Percentiles rank a stretch among this genome's conserved stretches.
These are phyloP conservation scores for Spongilla lacustris DNA, from an alignment of 37 sponge, comb jelly and placozoan genomes.

Conservation along the genomic window DNA sequence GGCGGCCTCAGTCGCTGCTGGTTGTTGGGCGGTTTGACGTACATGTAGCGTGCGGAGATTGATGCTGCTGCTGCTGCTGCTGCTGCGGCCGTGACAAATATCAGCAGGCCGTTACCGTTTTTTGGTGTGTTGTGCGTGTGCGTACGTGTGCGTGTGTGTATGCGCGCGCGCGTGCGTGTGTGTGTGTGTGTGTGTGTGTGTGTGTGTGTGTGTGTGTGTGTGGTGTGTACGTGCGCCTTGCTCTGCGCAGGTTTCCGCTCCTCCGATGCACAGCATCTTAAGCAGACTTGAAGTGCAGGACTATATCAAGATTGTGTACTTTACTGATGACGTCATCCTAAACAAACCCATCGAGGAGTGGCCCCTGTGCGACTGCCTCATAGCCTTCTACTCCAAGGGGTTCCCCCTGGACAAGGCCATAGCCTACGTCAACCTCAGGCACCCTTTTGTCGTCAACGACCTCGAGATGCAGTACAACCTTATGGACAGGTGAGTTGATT, in stretches of 20 bases:
- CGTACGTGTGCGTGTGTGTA: background rate
- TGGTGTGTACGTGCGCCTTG: background rate
- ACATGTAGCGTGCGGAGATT: too few species aligned
- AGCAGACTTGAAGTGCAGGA: conserved; percentile 50
- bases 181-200: background rate
- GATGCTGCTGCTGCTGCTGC: too few species aligned
- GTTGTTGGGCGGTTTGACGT: too few species aligned
- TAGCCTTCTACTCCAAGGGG: conserved; percentile 93
- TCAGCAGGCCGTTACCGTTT: too few species aligned
- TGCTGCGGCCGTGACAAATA: too few species aligned
- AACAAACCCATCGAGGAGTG: conserved; percentile 81
- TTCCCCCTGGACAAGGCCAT: conserved; percentile 85
- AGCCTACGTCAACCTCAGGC: conserved; percentile 79
- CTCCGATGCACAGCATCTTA: conserved; percentile 89
- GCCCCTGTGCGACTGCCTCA: conserved; percentile 84
- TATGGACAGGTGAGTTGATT: conserved; percentile 74
- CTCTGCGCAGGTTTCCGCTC: conserved; percentile 56
- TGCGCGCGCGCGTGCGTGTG: background rate
- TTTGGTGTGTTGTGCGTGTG: background rate
- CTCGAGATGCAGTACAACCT: conserved; percentile 80
- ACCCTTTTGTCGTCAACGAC: conserved; percentile 91
- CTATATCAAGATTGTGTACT: conserved; percentile 72
- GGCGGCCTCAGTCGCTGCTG: too few species aligned
- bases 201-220: background rate
- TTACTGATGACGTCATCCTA: conserved; percentile 78